Evolutionary conservation across 2,113 vertebrate genomes (phyloP).

Genomic region (Microcebus jonahi): DNA sequence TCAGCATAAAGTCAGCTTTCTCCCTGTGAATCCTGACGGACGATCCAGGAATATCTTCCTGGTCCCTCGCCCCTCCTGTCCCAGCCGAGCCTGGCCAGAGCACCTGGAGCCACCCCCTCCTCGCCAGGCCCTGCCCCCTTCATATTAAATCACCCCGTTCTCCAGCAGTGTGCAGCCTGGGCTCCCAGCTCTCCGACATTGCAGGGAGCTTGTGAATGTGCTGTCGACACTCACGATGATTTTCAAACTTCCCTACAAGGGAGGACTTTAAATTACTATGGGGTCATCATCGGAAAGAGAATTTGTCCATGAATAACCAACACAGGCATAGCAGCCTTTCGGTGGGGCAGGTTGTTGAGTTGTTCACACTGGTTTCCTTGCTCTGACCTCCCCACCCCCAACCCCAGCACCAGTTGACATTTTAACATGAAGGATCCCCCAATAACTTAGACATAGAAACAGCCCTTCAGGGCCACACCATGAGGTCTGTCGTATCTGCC

Average conservation of each 20-base stretch:
- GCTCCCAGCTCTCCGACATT: neutral
- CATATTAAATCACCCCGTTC: rapidly evolving
- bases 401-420: neutral
- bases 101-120: no score
- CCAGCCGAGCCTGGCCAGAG: neutral
- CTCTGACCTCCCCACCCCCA: rapidly evolving
- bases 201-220: rapidly evolving
- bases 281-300: neutral
- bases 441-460: neutral
- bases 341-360: rapidly evolving
- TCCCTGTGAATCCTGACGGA: neutral
- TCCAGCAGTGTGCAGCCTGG: rapidly evolving
- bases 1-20: neutral
- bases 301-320: neutral
- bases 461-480: neutral
- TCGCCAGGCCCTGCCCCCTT: neutral
- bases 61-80: rapidly evolving
- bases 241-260: neutral
- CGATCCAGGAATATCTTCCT: rapidly evolving
- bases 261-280: neutral
- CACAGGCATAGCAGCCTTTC: rapidly evolving
- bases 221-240: rapidly evolving
- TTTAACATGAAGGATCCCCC: neutral
- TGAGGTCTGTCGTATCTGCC: neutral
- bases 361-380: neutral